phyloP scores from a whole-genome alignment of 2,797 vertebrate genomes.

The Mormyrus hasselquistii region DNA sequence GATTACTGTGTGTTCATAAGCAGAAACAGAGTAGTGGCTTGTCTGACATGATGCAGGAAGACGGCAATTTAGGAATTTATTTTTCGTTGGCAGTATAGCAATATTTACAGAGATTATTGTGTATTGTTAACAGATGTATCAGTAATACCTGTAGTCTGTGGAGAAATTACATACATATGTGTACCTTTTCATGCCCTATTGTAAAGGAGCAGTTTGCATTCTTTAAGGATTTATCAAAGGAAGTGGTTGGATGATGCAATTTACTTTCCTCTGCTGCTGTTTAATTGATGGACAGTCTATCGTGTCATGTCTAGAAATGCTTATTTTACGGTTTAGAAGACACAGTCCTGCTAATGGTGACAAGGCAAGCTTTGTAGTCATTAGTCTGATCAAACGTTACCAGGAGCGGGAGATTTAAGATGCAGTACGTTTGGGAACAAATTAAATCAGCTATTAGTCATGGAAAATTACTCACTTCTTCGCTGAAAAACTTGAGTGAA shows the following conservation, averaged over 20 bases:
- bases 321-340: neutral
- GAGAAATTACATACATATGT: neutral
- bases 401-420: neutral
- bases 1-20: neutral
- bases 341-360: neutral
- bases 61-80: neutral
- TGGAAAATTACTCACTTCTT: neutral
- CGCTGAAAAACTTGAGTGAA: neutral
- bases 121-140: neutral
- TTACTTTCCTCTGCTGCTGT: neutral
- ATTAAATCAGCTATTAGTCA: conserved; percentile 10
- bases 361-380: neutral
- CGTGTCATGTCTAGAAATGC: neutral
- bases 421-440: neutral
- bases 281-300: neutral
- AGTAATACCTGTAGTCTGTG: neutral
- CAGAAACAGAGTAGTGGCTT: neutral
- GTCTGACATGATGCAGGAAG: neutral
- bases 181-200: neutral
- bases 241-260: neutral
- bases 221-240: neutral
- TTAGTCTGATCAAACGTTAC: neutral
- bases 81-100: neutral
- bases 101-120: neutral
- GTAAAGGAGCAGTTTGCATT: neutral